Evolutionary conservation across 2,113 vertebrate genomes (phyloP), one percentile per base, ranked within the genome.

Genomic region (Tenebrosternarchus preto): DNA sequence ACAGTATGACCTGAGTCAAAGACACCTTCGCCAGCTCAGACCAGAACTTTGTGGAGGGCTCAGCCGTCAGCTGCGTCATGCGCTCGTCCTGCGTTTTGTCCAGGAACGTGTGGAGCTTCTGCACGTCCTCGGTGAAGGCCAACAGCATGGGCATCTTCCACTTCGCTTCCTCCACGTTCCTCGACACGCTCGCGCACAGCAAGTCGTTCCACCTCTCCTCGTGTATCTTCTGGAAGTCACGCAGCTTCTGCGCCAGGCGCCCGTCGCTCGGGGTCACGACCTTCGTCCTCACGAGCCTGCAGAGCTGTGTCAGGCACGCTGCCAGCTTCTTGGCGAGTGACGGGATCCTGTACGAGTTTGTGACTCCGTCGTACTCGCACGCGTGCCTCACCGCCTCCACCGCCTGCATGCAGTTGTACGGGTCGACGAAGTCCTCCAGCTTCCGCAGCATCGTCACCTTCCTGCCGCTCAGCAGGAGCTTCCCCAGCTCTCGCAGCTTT

Each of bases 1-100:
- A 87, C 39, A 89, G 25, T 15, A 86, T 80, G 3, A 87, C 80
- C 71, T 87, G 74, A 0, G 85, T 76, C 69, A 89, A 27, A 8
- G 55, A 80, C 0, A 88, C n/a, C 31, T 87, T 88, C 4, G 83
- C 31, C 22, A 88, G 59, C 11, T 85, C 12, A n/a, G 73, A 15
- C 69, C 70, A 87, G 66, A 59, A 69, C 27, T 77, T 82, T 0
- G 73, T 76, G 66, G 80, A 76, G 9, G 64, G 27, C 64, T 82
- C 80, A 0, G 67, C 2, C 9, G 80, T 61, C 20, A 82, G 27
- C 59, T 29, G 80, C 2, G 11, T 46, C 11, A 53, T 77, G 27
- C 68, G 70, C n/a, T 82, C 74, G 11, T 82, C 80, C 55, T 82
- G 80, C 22, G 75, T 70, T 55, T 82, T 82, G 31, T 56, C 22